Conservation (phyloP, 2,888 invertebrate genomes). For the Phania funesta region DNA sequence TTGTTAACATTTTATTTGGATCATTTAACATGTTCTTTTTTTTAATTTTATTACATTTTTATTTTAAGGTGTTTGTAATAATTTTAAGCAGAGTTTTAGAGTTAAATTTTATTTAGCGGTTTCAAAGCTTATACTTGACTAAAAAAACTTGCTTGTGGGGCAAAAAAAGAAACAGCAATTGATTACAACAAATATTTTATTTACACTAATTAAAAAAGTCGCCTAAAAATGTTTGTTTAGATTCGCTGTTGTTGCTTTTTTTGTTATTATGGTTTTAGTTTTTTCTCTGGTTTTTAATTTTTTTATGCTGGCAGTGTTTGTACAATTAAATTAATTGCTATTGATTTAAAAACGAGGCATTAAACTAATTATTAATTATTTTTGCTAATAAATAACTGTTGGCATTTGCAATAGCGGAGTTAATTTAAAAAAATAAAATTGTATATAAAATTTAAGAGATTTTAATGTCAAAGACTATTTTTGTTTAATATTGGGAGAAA, state of each 20-base stretch:
- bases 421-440: too few relatives aligned
- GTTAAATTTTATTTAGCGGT: conserved; percentile 7
- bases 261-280: neutral
- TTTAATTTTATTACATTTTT: conserved; percentile 16
- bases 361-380: neutral
- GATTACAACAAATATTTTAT: conserved; percentile 12
- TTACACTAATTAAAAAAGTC: neutral
- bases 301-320: neutral
- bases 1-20: conserved; percentile 58
- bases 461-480: conserved; percentile 14
- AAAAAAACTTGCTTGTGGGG: neutral
- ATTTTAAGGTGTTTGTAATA: conserved; percentile 10
- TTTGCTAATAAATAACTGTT: neutral
- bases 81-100: neutral
- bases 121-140: neutral
- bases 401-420: conserved; percentile 21
- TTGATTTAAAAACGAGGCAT: neutral
- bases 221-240: neutral
- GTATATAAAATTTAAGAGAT: neutral
- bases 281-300: conserved; percentile 6
- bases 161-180: too few relatives aligned
- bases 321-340: conserved; percentile 28
- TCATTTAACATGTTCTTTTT: conserved; percentile 30
- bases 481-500: too few relatives aligned
- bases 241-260: neutral